Base-by-base conservation (phyloP, 2,797 vertebrate species). In the Mus spretus region DNA sequence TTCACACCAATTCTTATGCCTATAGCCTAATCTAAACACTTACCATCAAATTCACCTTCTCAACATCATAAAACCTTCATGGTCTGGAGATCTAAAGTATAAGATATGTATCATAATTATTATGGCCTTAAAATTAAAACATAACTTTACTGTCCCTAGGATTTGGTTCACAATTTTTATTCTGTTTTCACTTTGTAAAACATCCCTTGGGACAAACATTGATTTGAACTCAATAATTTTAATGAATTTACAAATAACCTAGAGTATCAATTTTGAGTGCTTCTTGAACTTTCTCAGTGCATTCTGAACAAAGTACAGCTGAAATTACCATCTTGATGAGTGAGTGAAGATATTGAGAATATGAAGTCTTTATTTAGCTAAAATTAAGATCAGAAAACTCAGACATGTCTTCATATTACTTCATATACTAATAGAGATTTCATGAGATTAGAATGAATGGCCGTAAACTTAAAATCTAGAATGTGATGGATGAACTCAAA, bases 211-310 rank as follows among this genome's bases (percentile, higher is more conserved):
- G 9, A 5, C 28, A 82, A 37, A 63, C 34, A 95, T 53, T 40
- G 37, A 53, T 91, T 17, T 78, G 7, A 77, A 78, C 10, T 80
- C 63, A 81, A 67, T 74, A 72, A 72, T 91, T 85, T 50, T 91
- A 83, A 86, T 80, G 47, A 20, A 92, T 26, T 83, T 83, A 17
- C 2, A 78, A 53, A 10, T 14, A 34, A 17, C 0, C 11, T 61
- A 37, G 3, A n/a, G 3, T 50, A 3, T 22, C 57, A 92, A 22
- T 67, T 86, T 83, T 67, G 89, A 82, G 22, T 79, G 72, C 1
- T 31, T 74, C 53, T 9, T 13, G 47, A 72, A 26, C 6, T 40
- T 83, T 65, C 44, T 13, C 28, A 86, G 63, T 87, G 8, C 0
- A 37, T 40, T 34, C 26, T 95, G 86, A 74, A 59, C 5, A 44